These are phyloP conservation scores for Hirtodrosophila alboralis DNA, from an alignment of 2,888 invertebrate genomes.

Conservation along the genomic window DNA sequence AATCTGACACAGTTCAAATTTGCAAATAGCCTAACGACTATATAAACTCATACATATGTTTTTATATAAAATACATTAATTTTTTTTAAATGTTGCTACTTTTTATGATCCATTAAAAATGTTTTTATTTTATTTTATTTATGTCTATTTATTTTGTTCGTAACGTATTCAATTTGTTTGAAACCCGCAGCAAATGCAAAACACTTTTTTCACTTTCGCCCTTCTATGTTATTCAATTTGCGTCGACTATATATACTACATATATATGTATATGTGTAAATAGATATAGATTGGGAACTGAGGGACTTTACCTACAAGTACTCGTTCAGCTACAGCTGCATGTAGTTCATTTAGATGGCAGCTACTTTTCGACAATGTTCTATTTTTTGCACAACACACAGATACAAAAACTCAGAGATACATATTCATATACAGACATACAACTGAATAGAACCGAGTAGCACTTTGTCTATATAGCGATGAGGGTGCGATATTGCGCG, in stretches of 20 bases:
- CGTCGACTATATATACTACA: not conserved
- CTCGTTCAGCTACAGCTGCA: conserved; percentile 38
- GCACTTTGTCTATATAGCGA: conserved; percentile 28
- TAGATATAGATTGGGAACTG: conserved; percentile 7
- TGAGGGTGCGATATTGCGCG: conserved; percentile 45
- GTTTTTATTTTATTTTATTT: conserved; percentile 18
- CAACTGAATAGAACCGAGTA: conserved; percentile 25
- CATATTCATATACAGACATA: too few relatives aligned
- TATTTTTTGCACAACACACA: conserved; percentile 71
- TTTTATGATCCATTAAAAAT: conserved; percentile 29
- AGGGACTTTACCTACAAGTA: conserved; percentile 44
- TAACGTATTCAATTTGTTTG: conserved; percentile 3
- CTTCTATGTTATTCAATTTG: conserved; percentile 6
- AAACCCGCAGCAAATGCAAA: conserved; percentile 42
- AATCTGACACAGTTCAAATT: too few relatives aligned
- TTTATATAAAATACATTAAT: conserved; percentile 1
- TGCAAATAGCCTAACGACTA: conserved; percentile 53
- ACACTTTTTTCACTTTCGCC: conserved; percentile 13
- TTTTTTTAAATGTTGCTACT: conserved; percentile 10
- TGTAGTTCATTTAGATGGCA: conserved; percentile 47
- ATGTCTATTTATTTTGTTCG: not conserved
- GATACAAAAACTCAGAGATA: conserved; percentile 24
- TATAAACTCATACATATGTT: not conserved
- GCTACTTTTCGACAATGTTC: conserved; percentile 53
- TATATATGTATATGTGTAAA: conserved; percentile 1